Conservation (phyloP, 2,113 vertebrate genomes). For the Heterochromis multidens region DNA sequence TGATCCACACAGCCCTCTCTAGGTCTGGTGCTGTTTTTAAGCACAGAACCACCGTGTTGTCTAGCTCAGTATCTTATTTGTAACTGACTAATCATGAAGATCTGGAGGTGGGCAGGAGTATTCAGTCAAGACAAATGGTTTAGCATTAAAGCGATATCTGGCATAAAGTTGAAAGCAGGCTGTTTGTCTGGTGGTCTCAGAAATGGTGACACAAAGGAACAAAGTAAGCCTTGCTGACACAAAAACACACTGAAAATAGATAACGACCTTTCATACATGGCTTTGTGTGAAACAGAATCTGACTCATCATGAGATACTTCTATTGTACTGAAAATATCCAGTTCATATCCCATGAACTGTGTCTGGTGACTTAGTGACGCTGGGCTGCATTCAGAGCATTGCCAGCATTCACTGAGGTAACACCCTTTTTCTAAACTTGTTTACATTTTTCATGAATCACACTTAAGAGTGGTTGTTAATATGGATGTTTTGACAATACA, state of each 20-base stretch:
- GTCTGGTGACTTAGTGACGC: not conserved
- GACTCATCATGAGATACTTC: not conserved
- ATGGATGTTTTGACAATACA: not conserved
- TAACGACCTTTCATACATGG: not conserved
- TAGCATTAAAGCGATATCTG: not conserved
- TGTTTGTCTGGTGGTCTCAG: not conserved
- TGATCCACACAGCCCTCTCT: not conserved
- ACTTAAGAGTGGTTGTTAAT: not conserved
- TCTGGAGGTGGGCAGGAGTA: not conserved
- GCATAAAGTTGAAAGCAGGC: not conserved
- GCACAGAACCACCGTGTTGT: slow-evolving; percentile 17
- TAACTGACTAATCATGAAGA: not conserved
- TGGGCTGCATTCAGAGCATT: not conserved
- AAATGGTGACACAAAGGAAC: not conserved
- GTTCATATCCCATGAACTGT: not conserved
- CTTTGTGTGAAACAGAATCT: slow-evolving; percentile 18
- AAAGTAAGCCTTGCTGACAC: not conserved
- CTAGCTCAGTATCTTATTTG: not conserved
- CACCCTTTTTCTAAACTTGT: not conserved
- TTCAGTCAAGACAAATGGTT: not conserved
- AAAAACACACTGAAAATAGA: not conserved
- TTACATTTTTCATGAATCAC: not conserved
- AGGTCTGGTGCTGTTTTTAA: slow-evolving; percentile 22
- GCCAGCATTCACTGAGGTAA: not conserved
- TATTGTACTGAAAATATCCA: not conserved